Evolutionary conservation across 2,113 vertebrate genomes (phyloP).

Genomic region (Chamaetylas fuelleborni): DNA sequence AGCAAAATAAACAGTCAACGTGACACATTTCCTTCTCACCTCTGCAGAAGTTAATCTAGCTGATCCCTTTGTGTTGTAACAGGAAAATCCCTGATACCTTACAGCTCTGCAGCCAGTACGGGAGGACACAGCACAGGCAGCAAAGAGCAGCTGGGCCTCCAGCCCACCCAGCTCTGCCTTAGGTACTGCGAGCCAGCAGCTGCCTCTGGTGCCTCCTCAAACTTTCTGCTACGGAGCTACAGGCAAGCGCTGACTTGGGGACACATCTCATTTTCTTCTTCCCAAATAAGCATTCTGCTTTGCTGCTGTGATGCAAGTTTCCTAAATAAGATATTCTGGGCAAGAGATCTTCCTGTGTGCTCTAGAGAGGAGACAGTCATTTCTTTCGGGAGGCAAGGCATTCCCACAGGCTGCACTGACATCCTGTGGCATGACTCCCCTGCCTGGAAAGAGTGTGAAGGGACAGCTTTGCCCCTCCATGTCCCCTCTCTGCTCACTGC

Average conservation of each 20-base stretch:
- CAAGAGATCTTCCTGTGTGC: constrained; percentile 34
- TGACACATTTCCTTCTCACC: constrained; percentile 18
- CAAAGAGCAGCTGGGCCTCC: neutral
- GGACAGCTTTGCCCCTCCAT: neutral
- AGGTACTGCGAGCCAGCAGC: neutral
- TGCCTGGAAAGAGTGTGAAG: neutral
- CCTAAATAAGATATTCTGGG: constrained; percentile 64
- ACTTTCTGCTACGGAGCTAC: neutral
- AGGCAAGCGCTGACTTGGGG: neutral
- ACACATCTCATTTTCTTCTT: neutral
- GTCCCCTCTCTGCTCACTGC: neutral
- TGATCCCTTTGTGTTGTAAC: constrained; percentile 11
- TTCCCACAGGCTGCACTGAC: constrained; percentile 45
- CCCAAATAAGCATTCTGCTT: constrained; percentile 42
- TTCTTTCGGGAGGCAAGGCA: constrained; percentile 18
- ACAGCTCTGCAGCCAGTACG: neutral
- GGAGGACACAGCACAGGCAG: neutral
- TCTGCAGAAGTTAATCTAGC: constrained; percentile 24
- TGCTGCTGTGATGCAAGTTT: constrained; percentile 42
- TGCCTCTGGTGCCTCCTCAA: neutral
- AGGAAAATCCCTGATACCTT: neutral
- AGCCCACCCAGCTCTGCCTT: neutral
- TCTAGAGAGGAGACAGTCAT: neutral
- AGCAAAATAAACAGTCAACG: constrained; percentile 6
- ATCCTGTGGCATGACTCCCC: constrained; percentile 38